Evolutionary conservation across 2,797 vertebrate species (phyloP).

Genomic region (Merluccius polli): DNA sequence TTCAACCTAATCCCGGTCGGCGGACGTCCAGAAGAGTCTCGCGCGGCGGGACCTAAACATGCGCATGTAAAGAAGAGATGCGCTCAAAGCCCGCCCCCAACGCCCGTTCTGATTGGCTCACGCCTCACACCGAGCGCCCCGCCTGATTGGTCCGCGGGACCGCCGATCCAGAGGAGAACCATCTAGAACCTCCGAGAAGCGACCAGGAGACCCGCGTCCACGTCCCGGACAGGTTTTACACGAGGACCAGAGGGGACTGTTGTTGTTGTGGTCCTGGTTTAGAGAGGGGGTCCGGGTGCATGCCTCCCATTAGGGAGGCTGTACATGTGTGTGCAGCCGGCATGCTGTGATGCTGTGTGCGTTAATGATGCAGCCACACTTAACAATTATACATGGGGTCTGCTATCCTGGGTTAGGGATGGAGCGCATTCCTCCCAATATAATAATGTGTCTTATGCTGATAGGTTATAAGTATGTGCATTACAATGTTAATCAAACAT

Average conservation of each 20-base stretch:
- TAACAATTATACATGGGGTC: no score
- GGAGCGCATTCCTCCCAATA: no score
- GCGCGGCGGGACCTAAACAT: constrained; percentile 47
- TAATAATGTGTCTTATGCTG: no score
- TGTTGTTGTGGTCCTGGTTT: no score
- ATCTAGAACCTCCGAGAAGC: constrained; percentile 68
- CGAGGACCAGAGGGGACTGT: neutral
- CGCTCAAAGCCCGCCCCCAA: constrained; percentile 48
- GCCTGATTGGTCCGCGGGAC: constrained; percentile 60
- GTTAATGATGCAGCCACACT: no score
- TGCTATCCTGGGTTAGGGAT: no score
- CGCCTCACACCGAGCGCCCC: neutral
- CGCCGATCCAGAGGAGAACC: constrained; percentile 61
- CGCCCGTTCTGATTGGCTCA: constrained; percentile 54
- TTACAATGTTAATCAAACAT: no score
- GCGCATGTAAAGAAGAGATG: constrained; percentile 47
- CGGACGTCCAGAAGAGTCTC: constrained; percentile 67
- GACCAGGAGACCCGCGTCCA: neutral
- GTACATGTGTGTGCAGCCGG: no score
- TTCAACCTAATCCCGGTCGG: constrained; percentile 63
- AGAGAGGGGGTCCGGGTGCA: no score
- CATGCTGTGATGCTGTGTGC: no score
- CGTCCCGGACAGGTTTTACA: neutral
- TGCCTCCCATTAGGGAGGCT: no score
- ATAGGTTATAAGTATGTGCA: no score